Conservation (phyloP, 2,888 invertebrate species). For the Neoaliturus tenellus region DNA sequence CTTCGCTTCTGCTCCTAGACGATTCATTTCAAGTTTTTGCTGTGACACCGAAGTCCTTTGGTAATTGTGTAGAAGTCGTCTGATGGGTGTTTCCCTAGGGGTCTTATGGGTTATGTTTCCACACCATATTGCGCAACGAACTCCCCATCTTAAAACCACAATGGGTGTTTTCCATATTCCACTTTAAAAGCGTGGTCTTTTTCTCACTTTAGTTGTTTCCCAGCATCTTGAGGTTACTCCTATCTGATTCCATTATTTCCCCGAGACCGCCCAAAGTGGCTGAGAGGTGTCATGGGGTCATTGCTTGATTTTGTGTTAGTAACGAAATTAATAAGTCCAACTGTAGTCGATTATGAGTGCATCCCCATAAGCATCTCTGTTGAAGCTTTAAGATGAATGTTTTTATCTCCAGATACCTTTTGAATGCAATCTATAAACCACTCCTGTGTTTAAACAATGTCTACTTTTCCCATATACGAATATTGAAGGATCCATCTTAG, state of each 20-base stretch:
- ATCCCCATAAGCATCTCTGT: too few relatives aligned
- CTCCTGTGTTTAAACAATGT: too few relatives aligned
- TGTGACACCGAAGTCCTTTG: constrained; percentile 42
- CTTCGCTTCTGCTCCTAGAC: constrained; percentile 39
- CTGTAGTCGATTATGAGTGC: too few relatives aligned
- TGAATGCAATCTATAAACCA: too few relatives aligned
- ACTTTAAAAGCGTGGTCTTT: constrained; percentile 18
- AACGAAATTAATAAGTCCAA: too few relatives aligned
- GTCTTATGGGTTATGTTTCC: constrained; percentile 42
- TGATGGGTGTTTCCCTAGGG: too few relatives aligned
- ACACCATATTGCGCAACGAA: constrained; percentile 54
- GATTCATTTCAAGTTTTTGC: constrained; percentile 38
- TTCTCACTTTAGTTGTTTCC: constrained; percentile 37
- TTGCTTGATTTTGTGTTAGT: constrained; percentile 53
- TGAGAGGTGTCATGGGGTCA: constrained; percentile 48
- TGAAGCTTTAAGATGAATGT: too few relatives aligned
- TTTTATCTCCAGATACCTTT: too few relatives aligned
- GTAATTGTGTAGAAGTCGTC: too few relatives aligned
- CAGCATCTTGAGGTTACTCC: constrained; percentile 38
- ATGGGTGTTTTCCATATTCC: too few relatives aligned
- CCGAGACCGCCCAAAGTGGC: background rate
- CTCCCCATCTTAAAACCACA: constrained; percentile 52
- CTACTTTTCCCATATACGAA: too few relatives aligned
- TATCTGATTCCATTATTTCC: background rate
- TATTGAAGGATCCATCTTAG: too few relatives aligned